Evolutionary conservation across 1,140 invertebrate genomes (phyloP), one percentile per base, ranked within the genome.

Genomic region (Drosophila suzukii): DNA sequence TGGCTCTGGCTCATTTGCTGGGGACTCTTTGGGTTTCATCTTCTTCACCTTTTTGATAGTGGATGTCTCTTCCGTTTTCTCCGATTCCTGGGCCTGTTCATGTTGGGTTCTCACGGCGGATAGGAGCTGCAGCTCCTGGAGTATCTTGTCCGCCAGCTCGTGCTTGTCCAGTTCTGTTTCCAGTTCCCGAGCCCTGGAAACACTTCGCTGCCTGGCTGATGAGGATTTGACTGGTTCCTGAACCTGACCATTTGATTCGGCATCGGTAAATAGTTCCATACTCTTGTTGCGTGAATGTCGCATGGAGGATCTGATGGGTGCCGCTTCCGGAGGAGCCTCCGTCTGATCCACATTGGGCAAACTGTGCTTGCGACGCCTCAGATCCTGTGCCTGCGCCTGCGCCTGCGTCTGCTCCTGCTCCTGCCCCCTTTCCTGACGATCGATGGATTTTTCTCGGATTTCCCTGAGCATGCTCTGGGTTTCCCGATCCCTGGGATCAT

Each of bases 381-480:
- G 30, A 11, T 88, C 86, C 13, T 66, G 60, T 1, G 30, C n/a
- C n/a, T n/a, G n/a, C n/a, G n/a, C n/a, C n/a, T n/a, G n/a, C n/a
- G n/a, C 0, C 36, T 36, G 38, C 3, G 5, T 6, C n/a, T 38
- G n/a, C 32, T 58, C 36, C 27, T 67, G 53, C 7, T 78, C 67
- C 4, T 34, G 32, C 32, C 5, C 27, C 27, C 5, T 27, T 27
- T 27, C 27, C 27, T 67, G 12, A 0, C 70, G 66, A 32, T 91
- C 91, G 7, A 51, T 56, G 2, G 90, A 93, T 78, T 94, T 95
- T 81, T 95, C 94, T 10, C 95, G 89, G 61, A 95, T 95, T 89
- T 95, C 95, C 62, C 94, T 93, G 0, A 95, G 78, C 38, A 95
- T 94, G 89, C 94, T 94, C 88, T 95, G 95, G 1, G 94, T 94